Percentiles rank a stretch among this genome's conserved stretches.
Conservation (phyloP, 2,888 invertebrate species). For the Hoplodrina blanda region DNA sequence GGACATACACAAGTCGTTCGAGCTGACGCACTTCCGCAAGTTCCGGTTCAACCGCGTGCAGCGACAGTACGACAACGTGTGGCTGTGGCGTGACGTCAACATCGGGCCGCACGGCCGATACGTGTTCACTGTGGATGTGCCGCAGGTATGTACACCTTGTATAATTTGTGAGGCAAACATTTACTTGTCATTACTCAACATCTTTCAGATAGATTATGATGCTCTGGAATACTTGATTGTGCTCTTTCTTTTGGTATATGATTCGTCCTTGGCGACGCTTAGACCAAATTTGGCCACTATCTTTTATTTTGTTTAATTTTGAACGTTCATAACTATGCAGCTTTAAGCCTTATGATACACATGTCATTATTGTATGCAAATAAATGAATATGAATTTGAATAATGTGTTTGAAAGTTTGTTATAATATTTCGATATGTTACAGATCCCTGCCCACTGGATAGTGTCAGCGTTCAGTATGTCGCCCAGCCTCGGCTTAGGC, state of each 20-base stretch:
- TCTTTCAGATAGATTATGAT: too few relatives aligned
- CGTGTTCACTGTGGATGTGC: conserved; percentile 96
- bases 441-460: conserved; percentile 96
- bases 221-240: too few relatives aligned
- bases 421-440: conserved; percentile 46
- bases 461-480: conserved; percentile 97
- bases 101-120: conserved; percentile 97
- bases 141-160: conserved; percentile 86
- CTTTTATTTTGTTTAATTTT: too few relatives aligned
- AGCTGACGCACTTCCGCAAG: conserved; percentile 94
- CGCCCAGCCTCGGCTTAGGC: conserved; percentile 96
- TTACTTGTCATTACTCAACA: too few relatives aligned
- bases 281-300: too few relatives aligned
- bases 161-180: too few relatives aligned
- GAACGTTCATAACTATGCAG: too few relatives aligned
- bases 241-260: too few relatives aligned
- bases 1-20: conserved; percentile 91
- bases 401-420: background rate
- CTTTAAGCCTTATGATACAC: too few relatives aligned
- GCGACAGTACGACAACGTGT: conserved; percentile 97
- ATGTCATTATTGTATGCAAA: too few relatives aligned
- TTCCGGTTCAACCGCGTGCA: conserved; percentile 96
- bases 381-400: too few relatives aligned
- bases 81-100: conserved; percentile 98
- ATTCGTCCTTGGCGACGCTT: too few relatives aligned